These are phyloP conservation scores for Climacteris rufus DNA, from an alignment of 2,113 vertebrate species.

Conservation along the genomic window DNA sequence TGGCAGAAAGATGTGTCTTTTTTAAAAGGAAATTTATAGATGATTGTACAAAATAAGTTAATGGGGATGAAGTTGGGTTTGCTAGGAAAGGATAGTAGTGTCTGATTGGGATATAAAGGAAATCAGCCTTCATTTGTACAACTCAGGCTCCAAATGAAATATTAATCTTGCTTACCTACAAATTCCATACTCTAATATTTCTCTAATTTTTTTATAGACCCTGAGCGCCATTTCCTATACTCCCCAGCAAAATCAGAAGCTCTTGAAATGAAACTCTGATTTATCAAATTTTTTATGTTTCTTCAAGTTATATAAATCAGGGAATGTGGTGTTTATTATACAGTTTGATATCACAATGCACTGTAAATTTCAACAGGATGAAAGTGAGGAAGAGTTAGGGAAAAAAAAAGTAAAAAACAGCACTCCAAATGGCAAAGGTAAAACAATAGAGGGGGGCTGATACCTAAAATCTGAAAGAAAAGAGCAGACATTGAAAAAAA, in stretches of 20 bases:
- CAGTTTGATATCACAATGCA: background rate
- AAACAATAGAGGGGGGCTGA: background rate
- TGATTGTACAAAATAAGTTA: background rate
- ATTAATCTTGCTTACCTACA: background rate
- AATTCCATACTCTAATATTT: background rate
- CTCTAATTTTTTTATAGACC: background rate
- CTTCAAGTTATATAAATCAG: background rate
- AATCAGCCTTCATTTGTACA: background rate
- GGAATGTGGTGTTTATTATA: background rate
- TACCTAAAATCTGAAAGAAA: background rate
- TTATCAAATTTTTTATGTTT: background rate
- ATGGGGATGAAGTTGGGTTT: background rate
- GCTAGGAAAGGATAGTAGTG: background rate
- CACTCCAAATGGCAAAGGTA: background rate
- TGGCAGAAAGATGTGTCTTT: background rate
- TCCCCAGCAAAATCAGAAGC: background rate
- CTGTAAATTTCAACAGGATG: background rate
- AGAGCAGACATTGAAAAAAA: background rate
- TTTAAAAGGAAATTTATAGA: background rate
- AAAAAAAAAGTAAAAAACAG: background rate
- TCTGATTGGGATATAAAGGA: background rate
- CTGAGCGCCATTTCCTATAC: fast-evolving
- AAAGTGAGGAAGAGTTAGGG: background rate
- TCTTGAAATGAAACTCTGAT: background rate
- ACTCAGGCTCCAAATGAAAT: background rate